These are phyloP conservation scores for Clupea harengus DNA, from an alignment of 2,113 vertebrate species.

Conservation along the genomic window DNA sequence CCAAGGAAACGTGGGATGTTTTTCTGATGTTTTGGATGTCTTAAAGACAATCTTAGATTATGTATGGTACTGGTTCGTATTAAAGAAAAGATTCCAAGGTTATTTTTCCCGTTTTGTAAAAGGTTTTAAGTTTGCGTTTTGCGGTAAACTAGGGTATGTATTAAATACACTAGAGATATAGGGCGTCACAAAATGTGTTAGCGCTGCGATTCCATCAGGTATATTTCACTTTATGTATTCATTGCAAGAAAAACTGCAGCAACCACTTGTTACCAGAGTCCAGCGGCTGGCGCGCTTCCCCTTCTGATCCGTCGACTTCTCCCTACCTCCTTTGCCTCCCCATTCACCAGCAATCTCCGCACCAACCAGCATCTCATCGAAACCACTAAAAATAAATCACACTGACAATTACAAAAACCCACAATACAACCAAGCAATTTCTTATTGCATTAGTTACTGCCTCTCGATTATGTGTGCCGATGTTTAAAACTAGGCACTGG, in stretches of 20 bases:
- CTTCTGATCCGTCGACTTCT: neutral
- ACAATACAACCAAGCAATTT: neutral
- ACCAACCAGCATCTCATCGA: neutral
- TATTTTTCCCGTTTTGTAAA: too few species aligned
- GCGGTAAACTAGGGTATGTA: too few species aligned
- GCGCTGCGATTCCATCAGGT: neutral
- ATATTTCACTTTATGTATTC: neutral
- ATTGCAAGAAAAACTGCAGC: conserved; percentile 38
- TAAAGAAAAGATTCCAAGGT: too few species aligned
- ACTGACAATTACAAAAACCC: neutral
- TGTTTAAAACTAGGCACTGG: neutral
- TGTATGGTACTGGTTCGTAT: too few species aligned
- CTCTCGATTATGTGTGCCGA: neutral
- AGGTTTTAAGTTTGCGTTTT: too few species aligned
- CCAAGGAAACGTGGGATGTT: neutral
- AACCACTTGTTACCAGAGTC: conserved; percentile 47
- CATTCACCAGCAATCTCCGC: neutral
- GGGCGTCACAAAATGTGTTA: neutral
- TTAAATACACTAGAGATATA: neutral
- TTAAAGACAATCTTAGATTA: too few species aligned
- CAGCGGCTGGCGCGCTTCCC: conserved; percentile 45
- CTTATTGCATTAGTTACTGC: neutral
- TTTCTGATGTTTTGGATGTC: too few species aligned
- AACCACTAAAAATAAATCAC: neutral
- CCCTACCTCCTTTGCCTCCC: neutral